Evolutionary conservation across 2,113 vertebrate species (phyloP), one percentile per base, ranked within the genome.

Genomic region (Electrona antarctica): DNA sequence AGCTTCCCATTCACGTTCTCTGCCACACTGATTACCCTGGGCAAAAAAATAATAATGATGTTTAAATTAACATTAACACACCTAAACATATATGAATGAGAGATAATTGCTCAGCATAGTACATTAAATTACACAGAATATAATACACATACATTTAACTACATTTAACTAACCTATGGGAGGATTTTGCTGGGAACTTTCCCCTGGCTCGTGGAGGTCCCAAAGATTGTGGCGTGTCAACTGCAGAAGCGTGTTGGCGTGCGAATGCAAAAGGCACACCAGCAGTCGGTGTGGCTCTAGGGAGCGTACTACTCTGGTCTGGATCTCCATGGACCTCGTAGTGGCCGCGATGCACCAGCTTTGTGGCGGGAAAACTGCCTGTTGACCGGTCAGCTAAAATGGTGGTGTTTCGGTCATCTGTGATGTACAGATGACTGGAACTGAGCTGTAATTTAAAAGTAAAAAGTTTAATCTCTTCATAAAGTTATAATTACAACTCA

Each of bases 141-240:
- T 13, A n/a, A 15, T 2, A 63, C 41, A 46, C 48, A 46, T 14
- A 63, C 48, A 63, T 8, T 63, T 47, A 47, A 63, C n/a, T n/a
- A n/a, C n/a, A n/a, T n/a, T n/a, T 8, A 63, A 63, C 13, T 63
- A 63, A 63, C 61, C 61, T 63, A 47, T 63, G 61, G 61, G 49
- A 62, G 1, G 50, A 66, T 66, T 11, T 66, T 66, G 64, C 50
- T 29, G 64, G 50, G 50, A 54, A 66, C 64, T 52, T 48, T 14
- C 49, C 64, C 41, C 28, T 9, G 55, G 65, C 65, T 56, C 28
- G 65, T 67, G 65, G 29, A 67, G 52, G 52, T 21, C 50, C 65
- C 1, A 33, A 67, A 66, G 64, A 1, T 66, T 12, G 15, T 54
- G 51, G 41, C 21, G n/a, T 63, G 1, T 63, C 45, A 15, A 47